Conservation (phyloP, 2,888 invertebrate genomes). For the Epiblema foenella region DNA sequence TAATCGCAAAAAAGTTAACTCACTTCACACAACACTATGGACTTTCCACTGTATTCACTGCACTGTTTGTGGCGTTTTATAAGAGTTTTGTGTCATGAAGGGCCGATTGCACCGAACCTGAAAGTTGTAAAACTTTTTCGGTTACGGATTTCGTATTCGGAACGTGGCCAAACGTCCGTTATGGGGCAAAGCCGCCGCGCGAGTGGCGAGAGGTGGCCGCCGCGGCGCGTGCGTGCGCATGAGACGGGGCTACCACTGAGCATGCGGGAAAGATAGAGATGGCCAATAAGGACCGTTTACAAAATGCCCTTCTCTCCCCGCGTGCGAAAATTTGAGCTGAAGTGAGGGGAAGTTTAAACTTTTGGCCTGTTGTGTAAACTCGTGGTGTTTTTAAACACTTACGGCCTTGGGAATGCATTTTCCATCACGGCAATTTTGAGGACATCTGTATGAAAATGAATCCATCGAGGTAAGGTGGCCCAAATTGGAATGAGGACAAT, state of each 20-base stretch:
- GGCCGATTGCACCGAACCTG: conserved; percentile 55
- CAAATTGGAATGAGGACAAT: conserved; percentile 22
- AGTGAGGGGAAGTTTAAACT: conserved; percentile 57
- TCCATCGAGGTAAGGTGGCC: conserved; percentile 20
- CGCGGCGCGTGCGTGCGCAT: conserved; percentile 65
- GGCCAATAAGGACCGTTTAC: conserved; percentile 61
- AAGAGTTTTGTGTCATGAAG: conserved; percentile 63
- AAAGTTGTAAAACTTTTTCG: conserved; percentile 80
- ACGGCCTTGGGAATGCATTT: conserved; percentile 22
- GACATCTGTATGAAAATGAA: conserved; percentile 21
- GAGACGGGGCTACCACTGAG: conserved; percentile 55
- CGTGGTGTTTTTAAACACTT: conserved; percentile 31
- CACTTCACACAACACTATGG: conserved; percentile 73
- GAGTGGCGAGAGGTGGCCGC: conserved; percentile 63
- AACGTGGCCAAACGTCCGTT: conserved; percentile 61
- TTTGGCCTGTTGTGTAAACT: conserved; percentile 9
- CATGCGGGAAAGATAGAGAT: conserved; percentile 55
- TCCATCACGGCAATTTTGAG: conserved; percentile 20
- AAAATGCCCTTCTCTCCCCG: conserved; percentile 57
- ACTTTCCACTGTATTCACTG: conserved; percentile 64
- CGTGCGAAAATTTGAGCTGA: conserved; percentile 63
- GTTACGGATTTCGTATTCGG: conserved; percentile 60
- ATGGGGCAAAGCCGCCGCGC: conserved; percentile 71
- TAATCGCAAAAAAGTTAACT: conserved; percentile 66
- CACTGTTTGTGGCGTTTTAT: conserved; percentile 60